Base-by-base conservation (phyloP, 2,888 invertebrate genomes). In the Thera obeliscata region DNA sequence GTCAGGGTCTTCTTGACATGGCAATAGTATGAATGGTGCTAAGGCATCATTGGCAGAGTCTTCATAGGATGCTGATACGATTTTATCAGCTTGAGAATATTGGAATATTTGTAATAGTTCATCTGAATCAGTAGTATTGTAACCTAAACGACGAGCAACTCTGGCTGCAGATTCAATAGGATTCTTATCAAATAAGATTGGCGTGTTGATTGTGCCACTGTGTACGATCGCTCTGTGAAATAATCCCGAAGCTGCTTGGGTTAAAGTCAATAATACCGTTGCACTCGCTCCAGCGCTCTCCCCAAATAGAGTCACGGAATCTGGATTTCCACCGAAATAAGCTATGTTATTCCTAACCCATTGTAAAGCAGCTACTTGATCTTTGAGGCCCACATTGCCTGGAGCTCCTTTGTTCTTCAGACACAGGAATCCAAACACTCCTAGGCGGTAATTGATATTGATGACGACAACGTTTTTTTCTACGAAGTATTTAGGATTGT, bases 161-260 rank as follows among this genome's bases (percentile, higher is more conserved):
- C 56, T 58, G 38, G 73, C 70, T 38, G 81, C 81, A 11, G 70
- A 73, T 69, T 72, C 60, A 41, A 78, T 43, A 0, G 83, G 81
- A 60, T 76, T 59, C 41, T 70, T 70, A 57, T 72, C 72, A 63
- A 83, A 77, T 48, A 76, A 70, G 7, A 76, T 74, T 9, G 82
- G 78, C 56, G 76, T 75, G n/a, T 80, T 56, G 12, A 78, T 55
- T 5, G 81, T 70, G 2, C 87, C 84, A 66, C 86, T 86, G 68
- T 84, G 74, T 46, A 83, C 58, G 12, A 87, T 86, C 0, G 78
- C 83, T 72, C 78, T 79, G 12, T 81, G 76, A 65, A 85, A 86
- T 57, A 87, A 74, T n/a, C 83, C 83, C 70, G 76, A 70, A 11
- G 78, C 77, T 71, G 77, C 71, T 7, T 80, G 71, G 2, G 81